A percentile compares a stretch with the other conserved stretches of the same genome.
phyloP scores from a whole-genome alignment of 2,113 vertebrate genomes.

The Isichthys henryi region DNA sequence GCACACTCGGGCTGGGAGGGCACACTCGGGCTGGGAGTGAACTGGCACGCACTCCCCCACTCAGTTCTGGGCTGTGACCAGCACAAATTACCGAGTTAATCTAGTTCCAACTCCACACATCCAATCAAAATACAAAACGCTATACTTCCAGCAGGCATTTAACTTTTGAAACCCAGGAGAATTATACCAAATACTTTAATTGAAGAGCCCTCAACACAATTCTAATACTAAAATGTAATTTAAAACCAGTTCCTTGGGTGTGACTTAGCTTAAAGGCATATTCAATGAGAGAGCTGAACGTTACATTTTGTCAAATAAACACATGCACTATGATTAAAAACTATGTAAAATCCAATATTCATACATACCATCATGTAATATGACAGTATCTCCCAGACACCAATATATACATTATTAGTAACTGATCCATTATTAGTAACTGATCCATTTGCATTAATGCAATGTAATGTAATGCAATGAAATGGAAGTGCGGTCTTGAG shows the following conservation, averaged over 20 bases:
- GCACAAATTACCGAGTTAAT: slow-evolving; percentile 2
- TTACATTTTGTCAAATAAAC: not conserved
- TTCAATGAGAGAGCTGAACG: not conserved
- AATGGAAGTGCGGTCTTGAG: not conserved
- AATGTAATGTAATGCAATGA: not conserved
- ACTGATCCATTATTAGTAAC: not conserved
- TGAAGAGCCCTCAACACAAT: not conserved
- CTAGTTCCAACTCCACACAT: not conserved
- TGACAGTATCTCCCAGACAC: not conserved
- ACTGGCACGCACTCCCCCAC: slow-evolving; percentile 51
- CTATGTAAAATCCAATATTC: not conserved
- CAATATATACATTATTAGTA: not conserved
- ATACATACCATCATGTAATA: not conserved
- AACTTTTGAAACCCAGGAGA: not conserved
- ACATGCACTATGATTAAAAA: not conserved
- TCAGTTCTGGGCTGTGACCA: slow-evolving; percentile 50
- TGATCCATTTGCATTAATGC: not conserved
- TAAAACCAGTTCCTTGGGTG: not conserved
- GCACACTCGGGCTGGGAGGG: slow-evolving; percentile 36
- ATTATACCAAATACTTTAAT: not conserved
- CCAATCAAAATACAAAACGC: not conserved
- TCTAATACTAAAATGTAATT: not conserved
- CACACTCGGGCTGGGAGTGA: slow-evolving; percentile 35
- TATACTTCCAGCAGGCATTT: not conserved
- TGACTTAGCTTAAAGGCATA: not conserved